Evolutionary conservation across 2,113 vertebrate genomes (phyloP).

Genomic region (Paramisgurnus dabryanus): DNA sequence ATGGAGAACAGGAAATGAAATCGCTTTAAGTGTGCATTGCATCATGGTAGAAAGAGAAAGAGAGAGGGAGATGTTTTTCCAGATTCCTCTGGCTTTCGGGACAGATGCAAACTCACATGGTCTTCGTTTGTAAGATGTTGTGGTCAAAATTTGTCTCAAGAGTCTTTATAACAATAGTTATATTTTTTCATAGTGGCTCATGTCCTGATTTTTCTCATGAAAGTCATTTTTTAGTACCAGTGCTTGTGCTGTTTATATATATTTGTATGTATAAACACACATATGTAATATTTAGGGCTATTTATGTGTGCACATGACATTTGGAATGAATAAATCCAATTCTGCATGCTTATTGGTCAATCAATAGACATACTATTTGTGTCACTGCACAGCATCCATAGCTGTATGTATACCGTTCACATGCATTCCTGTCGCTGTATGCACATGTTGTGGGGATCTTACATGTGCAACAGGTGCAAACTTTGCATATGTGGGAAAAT

Average conservation of each 20-base stretch:
- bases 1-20: constrained; percentile 48
- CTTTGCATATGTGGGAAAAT: background rate
- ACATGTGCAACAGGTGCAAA: constrained; percentile 15
- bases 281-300: no score
- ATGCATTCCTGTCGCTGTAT: background rate
- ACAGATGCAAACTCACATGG: constrained; percentile 61
- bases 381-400: background rate
- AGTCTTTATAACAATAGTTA: background rate
- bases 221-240: no score
- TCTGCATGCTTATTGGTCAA: no score
- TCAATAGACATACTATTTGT: no score
- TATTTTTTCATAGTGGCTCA: background rate
- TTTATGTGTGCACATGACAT: no score
- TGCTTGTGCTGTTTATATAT: no score
- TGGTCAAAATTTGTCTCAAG: constrained; percentile 11
- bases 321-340: no score
- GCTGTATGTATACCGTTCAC: no score
- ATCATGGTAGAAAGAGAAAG: constrained; percentile 64
- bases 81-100: constrained; percentile 61
- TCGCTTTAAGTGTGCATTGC: constrained; percentile 45
- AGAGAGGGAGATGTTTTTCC: constrained; percentile 66
- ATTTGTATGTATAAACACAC: no score
- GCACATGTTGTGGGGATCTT: background rate
- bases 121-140: constrained; percentile 39
- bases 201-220: no score